Conservation (phyloP, 2,797 vertebrate species). For the Lutjanus argentimaculatus region DNA sequence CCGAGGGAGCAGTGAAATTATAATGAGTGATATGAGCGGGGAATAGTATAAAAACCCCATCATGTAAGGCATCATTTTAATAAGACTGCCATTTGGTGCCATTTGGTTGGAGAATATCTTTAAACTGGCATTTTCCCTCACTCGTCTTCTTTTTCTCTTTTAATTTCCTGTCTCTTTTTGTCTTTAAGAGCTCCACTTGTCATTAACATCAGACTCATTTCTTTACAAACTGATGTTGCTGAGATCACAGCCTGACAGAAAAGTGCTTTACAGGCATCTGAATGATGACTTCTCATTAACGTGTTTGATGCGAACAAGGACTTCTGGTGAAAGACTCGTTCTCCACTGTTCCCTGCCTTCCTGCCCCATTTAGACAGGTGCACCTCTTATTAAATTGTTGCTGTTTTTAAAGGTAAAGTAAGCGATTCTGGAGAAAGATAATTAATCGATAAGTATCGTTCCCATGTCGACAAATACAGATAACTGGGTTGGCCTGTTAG, state of each 20-base stretch:
- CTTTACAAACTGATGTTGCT: background rate
- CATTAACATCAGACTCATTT: background rate
- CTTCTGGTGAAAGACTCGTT: background rate
- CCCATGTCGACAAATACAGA: too few species aligned
- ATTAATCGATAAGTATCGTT: too few species aligned
- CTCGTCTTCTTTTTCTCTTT: background rate
- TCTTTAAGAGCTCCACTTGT: background rate
- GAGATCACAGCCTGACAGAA: background rate
- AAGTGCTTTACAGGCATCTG: background rate
- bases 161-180: background rate
- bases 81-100: constrained; percentile 24
- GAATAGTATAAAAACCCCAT: background rate
- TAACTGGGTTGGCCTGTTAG: too few species aligned
- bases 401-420: background rate
- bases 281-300: constrained; percentile 1
- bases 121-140: background rate
- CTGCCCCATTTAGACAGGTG: background rate
- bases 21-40: constrained; percentile 13
- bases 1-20: constrained; percentile 23
- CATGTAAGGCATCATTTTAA: constrained; percentile 24
- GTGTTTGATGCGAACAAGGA: background rate
- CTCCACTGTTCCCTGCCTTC: background rate
- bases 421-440: too few species aligned
- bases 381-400: background rate
- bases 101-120: background rate